A percentile compares a stretch with the other conserved stretches of the same genome.
Evolutionary conservation across 2,113 vertebrate species (phyloP).

Genomic region (Podarcis raffonei): DNA sequence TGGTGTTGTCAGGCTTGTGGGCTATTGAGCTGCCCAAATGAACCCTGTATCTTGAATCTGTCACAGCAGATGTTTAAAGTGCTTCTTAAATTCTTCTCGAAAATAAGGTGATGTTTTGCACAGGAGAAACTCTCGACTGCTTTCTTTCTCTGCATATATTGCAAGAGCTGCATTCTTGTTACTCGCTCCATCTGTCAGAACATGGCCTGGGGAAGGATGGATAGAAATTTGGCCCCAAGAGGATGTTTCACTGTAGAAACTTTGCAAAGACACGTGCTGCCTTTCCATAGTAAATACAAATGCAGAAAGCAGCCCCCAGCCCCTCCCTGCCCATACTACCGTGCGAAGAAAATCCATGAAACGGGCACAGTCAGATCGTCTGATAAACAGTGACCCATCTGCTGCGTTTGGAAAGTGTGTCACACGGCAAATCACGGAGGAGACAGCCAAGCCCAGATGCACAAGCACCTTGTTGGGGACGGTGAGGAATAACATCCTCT

Average conservation of each 20-base stretch:
- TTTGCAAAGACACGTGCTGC: background rate
- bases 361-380: background rate
- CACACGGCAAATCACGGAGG: background rate
- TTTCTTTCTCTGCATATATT: background rate
- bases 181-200: background rate
- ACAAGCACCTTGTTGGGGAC: background rate
- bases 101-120: background rate
- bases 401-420: background rate
- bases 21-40: no score
- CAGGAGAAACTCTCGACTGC: background rate
- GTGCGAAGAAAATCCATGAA: background rate
- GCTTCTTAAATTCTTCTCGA: background rate
- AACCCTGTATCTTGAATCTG: background rate
- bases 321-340: no score
- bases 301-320: no score
- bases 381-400: background rate
- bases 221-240: background rate
- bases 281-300: background rate
- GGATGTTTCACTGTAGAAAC: background rate
- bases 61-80: background rate
- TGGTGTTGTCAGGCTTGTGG: no score
- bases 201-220: background rate
- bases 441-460: background rate
- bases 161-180: background rate
- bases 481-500: background rate